These are phyloP conservation scores for Latrodectus elegans DNA, from an alignment of 2,888 invertebrate species.

Conservation along the genomic window DNA sequence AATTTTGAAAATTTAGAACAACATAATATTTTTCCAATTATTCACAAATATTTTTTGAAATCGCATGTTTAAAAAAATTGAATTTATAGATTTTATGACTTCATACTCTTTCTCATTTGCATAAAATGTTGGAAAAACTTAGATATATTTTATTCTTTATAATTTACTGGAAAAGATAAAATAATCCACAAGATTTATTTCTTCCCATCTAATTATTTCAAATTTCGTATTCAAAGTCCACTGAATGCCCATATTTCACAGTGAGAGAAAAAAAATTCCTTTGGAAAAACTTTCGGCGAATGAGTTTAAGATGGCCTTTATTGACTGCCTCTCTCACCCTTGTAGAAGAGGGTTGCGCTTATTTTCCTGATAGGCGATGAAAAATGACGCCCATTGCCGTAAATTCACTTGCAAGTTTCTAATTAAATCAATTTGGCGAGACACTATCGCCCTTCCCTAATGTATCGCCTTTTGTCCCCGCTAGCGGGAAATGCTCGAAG, in stretches of 20 bases:
- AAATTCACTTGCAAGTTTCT: slow-evolving; percentile 43
- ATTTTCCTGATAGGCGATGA: slow-evolving; percentile 34
- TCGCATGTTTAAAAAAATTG: background rate
- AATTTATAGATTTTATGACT: background rate
- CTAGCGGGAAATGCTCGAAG: background rate
- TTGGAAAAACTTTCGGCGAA: no score
- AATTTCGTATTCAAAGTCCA: slow-evolving; percentile 42
- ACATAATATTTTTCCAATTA: background rate
- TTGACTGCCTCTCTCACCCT: slow-evolving; percentile 12
- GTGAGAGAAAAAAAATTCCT: background rate
- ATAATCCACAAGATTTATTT: slow-evolving; percentile 4
- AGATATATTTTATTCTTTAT: no score
- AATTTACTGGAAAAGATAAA: background rate
- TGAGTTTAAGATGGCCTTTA: background rate
- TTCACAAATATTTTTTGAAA: background rate
- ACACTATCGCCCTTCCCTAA: slow-evolving; percentile 37
- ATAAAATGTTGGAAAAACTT: background rate
- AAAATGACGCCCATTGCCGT: slow-evolving; percentile 41
- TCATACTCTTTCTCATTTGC: background rate
- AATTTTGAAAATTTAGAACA: background rate
- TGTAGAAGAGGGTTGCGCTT: background rate
- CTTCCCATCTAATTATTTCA: background rate
- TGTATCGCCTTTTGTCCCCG: slow-evolving; percentile 28
- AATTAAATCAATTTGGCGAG: slow-evolving; percentile 59
- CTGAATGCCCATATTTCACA: background rate